Percentiles rank a stretch among this genome's conserved stretches.
phyloP scores from a whole-genome alignment of 1,140 invertebrate species.

The Argopecten irradians region DNA sequence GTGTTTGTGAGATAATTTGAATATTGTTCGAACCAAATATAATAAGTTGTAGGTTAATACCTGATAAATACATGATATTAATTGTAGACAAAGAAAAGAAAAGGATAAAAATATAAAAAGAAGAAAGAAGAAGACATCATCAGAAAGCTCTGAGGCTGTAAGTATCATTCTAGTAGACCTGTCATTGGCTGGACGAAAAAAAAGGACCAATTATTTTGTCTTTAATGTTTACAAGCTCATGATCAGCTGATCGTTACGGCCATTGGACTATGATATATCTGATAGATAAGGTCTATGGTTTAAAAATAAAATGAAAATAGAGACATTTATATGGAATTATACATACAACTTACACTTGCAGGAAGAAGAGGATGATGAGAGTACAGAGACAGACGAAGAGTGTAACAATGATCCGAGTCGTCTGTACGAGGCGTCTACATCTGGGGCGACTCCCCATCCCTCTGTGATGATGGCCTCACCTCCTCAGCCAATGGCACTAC shows the following conservation, averaged over 20 bases:
- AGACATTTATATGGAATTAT: background rate
- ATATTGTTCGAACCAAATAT: no score
- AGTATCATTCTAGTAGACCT: background rate
- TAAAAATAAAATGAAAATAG: background rate
- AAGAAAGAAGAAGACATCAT: constrained; percentile 47
- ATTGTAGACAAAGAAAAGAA: constrained; percentile 48
- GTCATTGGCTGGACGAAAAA: background rate
- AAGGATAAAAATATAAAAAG: constrained; percentile 40
- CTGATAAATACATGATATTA: no score
- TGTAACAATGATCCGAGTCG: constrained; percentile 25
- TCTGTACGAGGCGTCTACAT: background rate
- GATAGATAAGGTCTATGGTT: background rate
- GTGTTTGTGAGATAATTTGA: no score
- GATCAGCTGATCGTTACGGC: background rate
- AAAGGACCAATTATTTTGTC: background rate
- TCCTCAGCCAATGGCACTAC: constrained; percentile 24
- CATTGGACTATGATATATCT: background rate
- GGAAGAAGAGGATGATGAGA: constrained; percentile 47
- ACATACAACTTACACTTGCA: background rate
- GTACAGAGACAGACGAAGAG: constrained; percentile 50
- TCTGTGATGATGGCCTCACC: background rate
- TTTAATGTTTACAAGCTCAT: background rate
- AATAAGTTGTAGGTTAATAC: no score
- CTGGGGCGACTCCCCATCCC: constrained; percentile 15
- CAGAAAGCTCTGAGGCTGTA: constrained; percentile 46